Evolutionary conservation across 2,888 invertebrate species (phyloP), one percentile per base, ranked within the genome.

Genomic region (Leucophora obtusa): DNA sequence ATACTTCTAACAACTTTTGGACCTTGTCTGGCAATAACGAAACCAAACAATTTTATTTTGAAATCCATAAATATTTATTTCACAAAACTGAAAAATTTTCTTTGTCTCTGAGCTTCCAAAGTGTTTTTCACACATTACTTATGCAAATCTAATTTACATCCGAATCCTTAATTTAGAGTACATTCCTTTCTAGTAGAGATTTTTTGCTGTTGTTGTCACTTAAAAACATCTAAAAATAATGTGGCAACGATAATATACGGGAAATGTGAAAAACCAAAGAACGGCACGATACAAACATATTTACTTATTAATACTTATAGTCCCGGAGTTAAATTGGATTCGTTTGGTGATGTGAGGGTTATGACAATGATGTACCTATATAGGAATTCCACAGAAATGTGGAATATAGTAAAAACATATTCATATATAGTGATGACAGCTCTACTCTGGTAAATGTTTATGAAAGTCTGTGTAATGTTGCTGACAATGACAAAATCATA

Each of bases 401-500:
- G 10, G 14, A 0, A 43, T 14, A 53, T 43, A 74, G 21, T 54
- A 15, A 47, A 63, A 43, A 53, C 17, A 18, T 38, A 38, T 58
- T 38, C 38, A 38, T 28, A 24, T 18, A 51, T 35, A 58, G 24
- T 65, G 59, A 54, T 65, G 70, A 50, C 71, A 62, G 35, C 62
- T 47, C 53, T 14, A 53, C 58, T 65, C 53, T 53, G 28, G 53
- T 24, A 65, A 63, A 58, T 43, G 59, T 28, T 54, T 60, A 54
- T 54, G 35, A 60, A 38, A 66, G 51, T 74, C 47, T 63, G 43
- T 58, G 33, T 33, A 74, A 74, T 71, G 72, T 63, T 83, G 82
- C 83, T 84, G 83, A 83, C 83, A 84, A 78, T 78, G 74, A 82
- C 79, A 82, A 83, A 83, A 83, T 83, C 82, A 83, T 83, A 83